Conservation (phyloP, 2,888 invertebrate species). For the Phymatocera aterrima region DNA sequence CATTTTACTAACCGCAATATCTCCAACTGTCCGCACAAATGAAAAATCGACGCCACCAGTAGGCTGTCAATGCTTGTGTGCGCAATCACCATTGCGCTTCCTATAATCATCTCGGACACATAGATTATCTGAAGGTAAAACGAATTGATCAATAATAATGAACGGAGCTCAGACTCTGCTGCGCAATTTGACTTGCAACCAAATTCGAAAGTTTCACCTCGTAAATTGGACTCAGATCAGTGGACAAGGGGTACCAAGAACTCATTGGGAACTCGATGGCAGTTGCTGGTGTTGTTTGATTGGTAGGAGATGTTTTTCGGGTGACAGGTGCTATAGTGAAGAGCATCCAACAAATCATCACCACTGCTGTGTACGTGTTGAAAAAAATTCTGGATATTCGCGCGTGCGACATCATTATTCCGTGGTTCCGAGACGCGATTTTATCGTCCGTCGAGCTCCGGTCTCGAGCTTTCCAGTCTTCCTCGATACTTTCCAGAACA, state of each 20-base stretch:
- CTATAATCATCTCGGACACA: conserved; percentile 9
- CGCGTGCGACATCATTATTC: conserved; percentile 18
- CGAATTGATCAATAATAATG: neutral
- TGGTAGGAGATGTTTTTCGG: neutral
- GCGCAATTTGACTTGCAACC: neutral
- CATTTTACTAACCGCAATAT: conserved; percentile 31
- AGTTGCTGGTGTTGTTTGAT: neutral
- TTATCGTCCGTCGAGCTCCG: neutral
- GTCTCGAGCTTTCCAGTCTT: conserved; percentile 10
- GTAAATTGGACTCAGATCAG: conserved; percentile 1
- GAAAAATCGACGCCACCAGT: conserved; percentile 33
- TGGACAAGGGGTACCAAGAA: conserved; percentile 35
- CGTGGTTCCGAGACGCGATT: neutral
- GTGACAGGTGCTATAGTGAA: neutral
- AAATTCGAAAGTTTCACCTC: conserved; percentile 10
- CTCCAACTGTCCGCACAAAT: conserved; percentile 44
- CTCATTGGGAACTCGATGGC: neutral
- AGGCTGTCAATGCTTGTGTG: conserved; percentile 41
- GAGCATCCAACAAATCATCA: conserved; percentile 15
- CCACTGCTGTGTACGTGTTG: neutral
- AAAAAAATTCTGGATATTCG: conserved; percentile 34
- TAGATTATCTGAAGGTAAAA: neutral
- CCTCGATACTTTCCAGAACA: conserved; percentile 19
- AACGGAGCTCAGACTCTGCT: neutral
- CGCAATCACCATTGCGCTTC: conserved; percentile 19